Conservation (phyloP, 2,113 vertebrate species). For the Syngnathus floridae region DNA sequence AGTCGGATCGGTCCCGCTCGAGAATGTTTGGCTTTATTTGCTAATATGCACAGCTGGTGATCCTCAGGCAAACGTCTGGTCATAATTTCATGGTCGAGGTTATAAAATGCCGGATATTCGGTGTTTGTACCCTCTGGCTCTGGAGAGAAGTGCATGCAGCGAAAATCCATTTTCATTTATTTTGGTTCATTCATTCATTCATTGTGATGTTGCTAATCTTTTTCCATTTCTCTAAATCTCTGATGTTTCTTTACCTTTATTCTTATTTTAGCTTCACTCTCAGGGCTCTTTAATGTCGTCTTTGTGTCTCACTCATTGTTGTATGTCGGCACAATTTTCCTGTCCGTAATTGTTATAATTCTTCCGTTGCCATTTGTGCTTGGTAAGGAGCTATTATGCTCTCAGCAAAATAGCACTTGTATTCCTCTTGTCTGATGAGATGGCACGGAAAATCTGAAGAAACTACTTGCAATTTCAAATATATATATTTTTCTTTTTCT, state of each 20-base stretch:
- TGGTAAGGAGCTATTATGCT: conserved; percentile 34
- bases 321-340: background rate
- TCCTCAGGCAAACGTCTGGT: background rate
- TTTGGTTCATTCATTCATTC: background rate
- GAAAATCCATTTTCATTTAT: background rate
- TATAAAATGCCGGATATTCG: background rate
- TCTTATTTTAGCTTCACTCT: background rate
- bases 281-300: background rate
- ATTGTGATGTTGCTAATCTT: background rate
- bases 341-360: conserved; percentile 21
- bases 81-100: background rate
- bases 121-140: background rate
- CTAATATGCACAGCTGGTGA: background rate
- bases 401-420: conserved; percentile 17
- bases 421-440: conserved; percentile 18
- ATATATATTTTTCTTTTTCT: conserved; percentile 28
- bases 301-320: background rate
- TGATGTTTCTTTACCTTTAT: background rate
- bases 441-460: conserved; percentile 17
- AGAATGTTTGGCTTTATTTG: background rate
- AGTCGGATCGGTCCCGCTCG: conserved; percentile 32
- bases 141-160: background rate
- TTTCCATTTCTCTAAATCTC: background rate
- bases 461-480: background rate
- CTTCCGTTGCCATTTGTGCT: conserved; percentile 19